Evolutionary conservation across 1,140 invertebrate species (phyloP).

Genomic region (Acromyrmex heyeri): DNA sequence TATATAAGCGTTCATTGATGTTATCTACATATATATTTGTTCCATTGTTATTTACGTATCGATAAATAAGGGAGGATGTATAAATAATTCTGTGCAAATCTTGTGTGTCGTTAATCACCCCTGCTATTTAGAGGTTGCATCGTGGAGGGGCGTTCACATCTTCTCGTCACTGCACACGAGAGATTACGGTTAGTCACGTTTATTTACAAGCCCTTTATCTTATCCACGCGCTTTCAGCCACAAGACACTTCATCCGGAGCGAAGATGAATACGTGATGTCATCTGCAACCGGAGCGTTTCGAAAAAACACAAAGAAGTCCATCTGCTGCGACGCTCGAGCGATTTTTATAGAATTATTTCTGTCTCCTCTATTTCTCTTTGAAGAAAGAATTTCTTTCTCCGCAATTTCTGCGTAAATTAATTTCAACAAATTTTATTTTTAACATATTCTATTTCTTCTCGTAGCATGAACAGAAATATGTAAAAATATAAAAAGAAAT

Average conservation of each 20-base stretch:
- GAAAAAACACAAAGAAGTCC: conserved; percentile 5
- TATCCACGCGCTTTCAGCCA: conserved; percentile 36
- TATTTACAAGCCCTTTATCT: conserved; percentile 62
- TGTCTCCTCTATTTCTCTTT: too few relatives aligned
- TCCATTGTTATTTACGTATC: conserved; percentile 35
- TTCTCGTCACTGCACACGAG: neutral
- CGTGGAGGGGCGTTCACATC: neutral
- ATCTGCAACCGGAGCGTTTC: neutral
- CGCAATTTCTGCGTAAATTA: neutral
- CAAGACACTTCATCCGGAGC: conserved; percentile 27
- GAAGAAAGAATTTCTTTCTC: too few relatives aligned
- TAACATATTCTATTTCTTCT: neutral
- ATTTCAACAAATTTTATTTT: neutral
- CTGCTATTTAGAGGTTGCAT: conserved; percentile 50
- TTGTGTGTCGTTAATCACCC: neutral
- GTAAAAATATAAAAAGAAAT: neutral
- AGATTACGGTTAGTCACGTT: conserved; percentile 52
- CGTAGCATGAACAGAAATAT: neutral
- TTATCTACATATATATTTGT: too few relatives aligned
- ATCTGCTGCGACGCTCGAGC: neutral
- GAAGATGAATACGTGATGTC: conserved; percentile 38
- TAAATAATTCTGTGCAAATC: conserved; percentile 56
- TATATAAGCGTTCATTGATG: conserved; percentile 43
- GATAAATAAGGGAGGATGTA: conserved; percentile 53
- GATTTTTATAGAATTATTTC: neutral